A percentile compares a stretch with the other conserved stretches of the same genome.
Evolutionary conservation across 2,888 invertebrate genomes (phyloP).

Genomic region (Lithophane ornitopus): DNA sequence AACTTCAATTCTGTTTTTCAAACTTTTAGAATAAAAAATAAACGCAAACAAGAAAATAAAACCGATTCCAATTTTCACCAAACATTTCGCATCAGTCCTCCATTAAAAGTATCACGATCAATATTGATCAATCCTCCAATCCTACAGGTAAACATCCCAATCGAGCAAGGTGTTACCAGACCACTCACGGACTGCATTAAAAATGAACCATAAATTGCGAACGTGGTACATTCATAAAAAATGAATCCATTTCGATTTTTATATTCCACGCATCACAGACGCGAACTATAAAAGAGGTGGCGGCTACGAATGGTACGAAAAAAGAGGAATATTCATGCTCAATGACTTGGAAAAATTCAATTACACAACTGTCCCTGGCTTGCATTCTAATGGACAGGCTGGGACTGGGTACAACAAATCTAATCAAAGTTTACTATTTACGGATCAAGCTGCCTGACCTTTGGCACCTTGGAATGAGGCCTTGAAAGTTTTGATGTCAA

Average conservation of each 20-base stretch:
- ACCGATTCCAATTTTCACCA: background rate
- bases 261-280: conserved; percentile 69
- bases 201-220: conserved; percentile 69
- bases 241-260: conserved; percentile 66
- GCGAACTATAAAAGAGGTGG: conserved; percentile 66
- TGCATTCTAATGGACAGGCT: conserved; percentile 79
- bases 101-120: conserved; percentile 41
- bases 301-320: conserved; percentile 52
- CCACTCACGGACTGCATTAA: conserved; percentile 65
- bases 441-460: conserved; percentile 54
- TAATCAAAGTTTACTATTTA: conserved; percentile 77
- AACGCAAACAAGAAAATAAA: too few relatives aligned
- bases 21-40: too few relatives aligned
- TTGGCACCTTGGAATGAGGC: conserved; percentile 54
- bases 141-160: conserved; percentile 54
- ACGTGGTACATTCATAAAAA: conserved; percentile 65
- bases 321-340: conserved; percentile 68
- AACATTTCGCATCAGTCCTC: conserved; percentile 18
- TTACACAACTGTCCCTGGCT: conserved; percentile 76
- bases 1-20: too few relatives aligned
- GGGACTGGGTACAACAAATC: conserved; percentile 71
- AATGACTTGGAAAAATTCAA: conserved; percentile 83
- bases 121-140: conserved; percentile 46
- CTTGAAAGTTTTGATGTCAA: conserved; percentile 61
- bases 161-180: conserved; percentile 61